Conservation (phyloP, 1,140 invertebrate species). For the Galendromus occidentalis region DNA sequence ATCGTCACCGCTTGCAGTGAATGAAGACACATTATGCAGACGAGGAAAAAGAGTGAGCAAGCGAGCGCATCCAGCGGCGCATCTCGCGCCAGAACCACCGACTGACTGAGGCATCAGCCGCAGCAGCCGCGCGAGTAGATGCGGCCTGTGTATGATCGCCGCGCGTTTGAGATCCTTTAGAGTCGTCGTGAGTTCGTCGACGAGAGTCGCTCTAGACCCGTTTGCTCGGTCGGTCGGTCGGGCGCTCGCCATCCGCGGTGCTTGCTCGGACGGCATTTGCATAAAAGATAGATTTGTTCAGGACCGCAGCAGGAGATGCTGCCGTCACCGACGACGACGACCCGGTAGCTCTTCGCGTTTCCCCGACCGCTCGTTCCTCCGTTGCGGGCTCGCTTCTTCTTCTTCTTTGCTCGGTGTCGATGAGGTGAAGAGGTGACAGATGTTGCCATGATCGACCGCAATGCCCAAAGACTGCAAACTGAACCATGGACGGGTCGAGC, state of each 20-base stretch:
- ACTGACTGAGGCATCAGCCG: background rate
- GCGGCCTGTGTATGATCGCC: background rate
- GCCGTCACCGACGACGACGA: too few species aligned
- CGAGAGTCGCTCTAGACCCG: too few species aligned
- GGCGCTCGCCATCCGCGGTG: background rate
- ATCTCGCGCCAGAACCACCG: too few species aligned
- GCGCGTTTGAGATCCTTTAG: too few species aligned
- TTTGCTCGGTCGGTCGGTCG: too few species aligned
- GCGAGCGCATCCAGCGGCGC: background rate
- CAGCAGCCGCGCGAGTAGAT: background rate
- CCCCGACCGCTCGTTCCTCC: too few species aligned
- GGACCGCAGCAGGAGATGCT: too few species aligned
- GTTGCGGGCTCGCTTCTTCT: too few species aligned
- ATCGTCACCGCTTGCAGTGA: background rate
- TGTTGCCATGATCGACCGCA: conserved; percentile 9
- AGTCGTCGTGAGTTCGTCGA: too few species aligned
- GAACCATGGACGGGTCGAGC: too few species aligned
- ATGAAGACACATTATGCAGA: conserved; percentile 12
- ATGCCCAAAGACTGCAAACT: too few species aligned
- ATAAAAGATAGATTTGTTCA: conserved; percentile 12
- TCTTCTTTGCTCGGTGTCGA: background rate
- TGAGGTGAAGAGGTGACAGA: conserved; percentile 11
- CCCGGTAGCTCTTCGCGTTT: too few species aligned
- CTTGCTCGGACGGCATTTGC: background rate
- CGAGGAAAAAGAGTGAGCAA: background rate